Evolutionary conservation across 2,888 invertebrate species (phyloP), one percentile per base, ranked within the genome.

Genomic region (Petrolisthes manimaculis): DNA sequence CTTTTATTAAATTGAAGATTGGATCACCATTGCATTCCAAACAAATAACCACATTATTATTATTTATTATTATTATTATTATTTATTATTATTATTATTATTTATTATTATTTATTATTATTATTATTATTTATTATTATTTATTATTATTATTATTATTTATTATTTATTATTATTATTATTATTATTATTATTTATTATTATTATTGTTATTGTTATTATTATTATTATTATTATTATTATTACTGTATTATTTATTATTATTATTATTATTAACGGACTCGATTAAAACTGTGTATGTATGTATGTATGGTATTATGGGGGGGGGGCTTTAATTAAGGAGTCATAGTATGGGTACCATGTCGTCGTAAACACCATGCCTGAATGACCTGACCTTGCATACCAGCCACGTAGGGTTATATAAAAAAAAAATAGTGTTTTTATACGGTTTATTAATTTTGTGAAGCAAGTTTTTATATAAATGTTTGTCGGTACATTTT

Each of bases 31-130:
- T n/a, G n/a, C n/a, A n/a, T n/a, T n/a, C n/a, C n/a, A n/a, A n/a
- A n/a, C n/a, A n/a, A n/a, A n/a, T n/a, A n/a, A n/a, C n/a, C n/a
- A n/a, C n/a, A 4, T 4, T 14, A 61, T 56, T n/a, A 61, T 37
- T 56, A 56, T 54, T 14, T 54, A 21, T 81, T 37, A 61, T 18
- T 18, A 56, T 61, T 61, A 61, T 81, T n/a, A n/a, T n/a, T n/a
- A n/a, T n/a, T n/a, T n/a, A n/a, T n/a, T n/a, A n/a, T n/a, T n/a
- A 55, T 81, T 78, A 55, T 78, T 78, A 78, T 78, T 78, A 54
- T 56, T 81, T 81, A 9, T 81, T 61, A 55, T 81, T 81, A 55
- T 37, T 81, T 61, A 24, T 78, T 21, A 55, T 21, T 78, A 8
- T 54, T 54, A 53, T 54, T 78, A 55, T 54, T 78, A 53, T 78